Base-by-base conservation (phyloP, 2,797 vertebrate genomes). In the Protonibea diacanthus region DNA sequence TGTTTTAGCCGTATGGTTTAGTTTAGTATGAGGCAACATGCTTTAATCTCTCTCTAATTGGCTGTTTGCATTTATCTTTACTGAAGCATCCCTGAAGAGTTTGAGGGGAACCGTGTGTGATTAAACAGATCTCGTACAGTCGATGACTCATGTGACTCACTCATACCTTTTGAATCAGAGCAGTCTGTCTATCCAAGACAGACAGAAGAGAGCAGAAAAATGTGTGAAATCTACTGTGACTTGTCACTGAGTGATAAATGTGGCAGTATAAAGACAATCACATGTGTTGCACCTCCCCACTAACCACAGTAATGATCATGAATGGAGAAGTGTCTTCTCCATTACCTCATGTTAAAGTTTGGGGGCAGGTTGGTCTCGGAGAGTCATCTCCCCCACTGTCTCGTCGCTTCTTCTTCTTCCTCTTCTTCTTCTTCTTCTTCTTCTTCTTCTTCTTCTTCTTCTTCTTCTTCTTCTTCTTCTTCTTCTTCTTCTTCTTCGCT, bases 51-150 rank as follows among this genome's bases (percentile, higher is more conserved):
- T 61, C 44, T 51, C 66, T n/a, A 51, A 65, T 25, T 14, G 17
- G 11, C 27, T 23, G 1, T 52, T 29, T 38, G 15, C 7, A 10
- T 78, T 82, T 52, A 63, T 76, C 45, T 48, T 74, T 29, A 21
- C 52, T 64, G 52, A 33, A 42, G 45, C 48, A 20, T 53, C 13
- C 23, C 3, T 1, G 3, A 71, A 13, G 23, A 33, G 38, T 25
- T 10, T 52, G 25, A 25, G 48, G 62, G 67, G 38, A 61, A 52
- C 23, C 49, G 47, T 12, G 38, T 23, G 47, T 29, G 53, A 69
- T 87, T 51, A 80, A 59, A 53, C 1, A 10, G 68, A 79, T 53
- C 57, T 49, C 20, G 52, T 80, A 60, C 73, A 64, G 20, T 63
- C 57, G 45, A 53, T 62, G 15, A 48, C 13, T 44, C 14, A 58